Base-by-base conservation (phyloP, 2,113 vertebrate genomes). In the Tilapia sparmanii region DNA sequence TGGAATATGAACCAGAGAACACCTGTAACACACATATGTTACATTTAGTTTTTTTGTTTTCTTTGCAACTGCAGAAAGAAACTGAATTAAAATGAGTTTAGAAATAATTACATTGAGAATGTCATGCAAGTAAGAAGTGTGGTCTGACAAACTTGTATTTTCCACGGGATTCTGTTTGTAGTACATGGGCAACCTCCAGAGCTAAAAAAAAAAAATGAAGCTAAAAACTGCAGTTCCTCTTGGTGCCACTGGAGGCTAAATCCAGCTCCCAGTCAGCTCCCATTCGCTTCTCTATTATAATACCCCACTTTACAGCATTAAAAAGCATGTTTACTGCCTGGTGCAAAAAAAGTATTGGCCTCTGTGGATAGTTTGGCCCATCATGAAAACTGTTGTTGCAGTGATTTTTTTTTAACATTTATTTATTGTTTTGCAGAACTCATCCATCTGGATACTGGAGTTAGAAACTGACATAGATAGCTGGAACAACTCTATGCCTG, bases 351-450 rank as follows among this genome's bases (percentile, higher is more conserved):
- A 5, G 0, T 8, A 29, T 29, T 59, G 55, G 13, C 55, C 55
- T 59, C 24, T 59, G 12, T 59, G 55, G 55, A 59, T 29, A 29
- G 55, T 59, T 59, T 29, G 7, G 13, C 55, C 24, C 12, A 16
- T 59, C 55, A 29, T 59, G 26, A 59, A 26, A 29, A 9, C 55
- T 59, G 4, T 8, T 7, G 22, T 12, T 55, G 53, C 10, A 55
- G 53, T 55, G 24, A 59, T 15, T 59, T 16, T 5, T 24, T 24
- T 57, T 22, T 0, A 1, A 6, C 1, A 1, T 22, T 22, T 53
- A 10, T 53, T 53, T 22, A 52, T 52, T 24, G 22, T 59, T 59
- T 26, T 57, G 7, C 4, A 29, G 2, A 18, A 18, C 5, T 29
- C 26, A 31, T 61, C 15, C 26, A 61, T 8, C 26, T 61, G 26